phyloP scores from a whole-genome alignment of 2,888 invertebrate genomes.

The Kryphioiulus occultus region DNA sequence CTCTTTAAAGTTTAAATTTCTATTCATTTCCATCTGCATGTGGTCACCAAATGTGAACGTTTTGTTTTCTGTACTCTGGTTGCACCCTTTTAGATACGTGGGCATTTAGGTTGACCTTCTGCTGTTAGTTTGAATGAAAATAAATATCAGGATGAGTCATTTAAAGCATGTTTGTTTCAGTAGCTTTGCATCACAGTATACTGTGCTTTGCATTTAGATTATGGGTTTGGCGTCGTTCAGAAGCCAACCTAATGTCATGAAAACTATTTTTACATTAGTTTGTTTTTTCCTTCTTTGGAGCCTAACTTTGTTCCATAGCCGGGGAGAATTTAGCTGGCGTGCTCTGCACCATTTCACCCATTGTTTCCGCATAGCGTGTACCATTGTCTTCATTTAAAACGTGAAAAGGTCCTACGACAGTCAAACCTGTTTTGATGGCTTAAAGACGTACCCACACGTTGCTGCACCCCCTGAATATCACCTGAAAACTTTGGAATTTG shows the following conservation, averaged over 20 bases:
- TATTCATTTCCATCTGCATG: no score
- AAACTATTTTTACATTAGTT: neutral
- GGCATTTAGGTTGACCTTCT: neutral
- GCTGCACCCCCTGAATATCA: no score
- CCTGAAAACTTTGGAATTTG: no score
- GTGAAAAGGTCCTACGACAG: no score
- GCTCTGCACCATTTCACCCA: neutral
- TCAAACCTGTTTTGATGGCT: no score
- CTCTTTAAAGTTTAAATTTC: neutral
- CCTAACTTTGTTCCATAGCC: no score
- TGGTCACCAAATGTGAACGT: neutral
- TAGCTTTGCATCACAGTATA: no score
- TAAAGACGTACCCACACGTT: no score
- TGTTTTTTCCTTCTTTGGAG: no score
- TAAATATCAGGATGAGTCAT: neutral
- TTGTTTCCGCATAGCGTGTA: no score
- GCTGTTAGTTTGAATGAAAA: neutral
- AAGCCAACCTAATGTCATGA: neutral
- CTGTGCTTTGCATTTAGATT: neutral
- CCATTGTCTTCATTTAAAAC: no score
- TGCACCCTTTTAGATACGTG: neutral
- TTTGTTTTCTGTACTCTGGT: neutral
- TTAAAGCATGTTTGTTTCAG: neutral
- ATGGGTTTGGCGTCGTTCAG: neutral
- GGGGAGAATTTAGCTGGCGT: no score